Percentiles rank a stretch among this genome's conserved stretches.
These are phyloP conservation scores for Sminthurides aquaticus DNA, from an alignment of 2,888 invertebrate genomes.

Conservation along the genomic window DNA sequence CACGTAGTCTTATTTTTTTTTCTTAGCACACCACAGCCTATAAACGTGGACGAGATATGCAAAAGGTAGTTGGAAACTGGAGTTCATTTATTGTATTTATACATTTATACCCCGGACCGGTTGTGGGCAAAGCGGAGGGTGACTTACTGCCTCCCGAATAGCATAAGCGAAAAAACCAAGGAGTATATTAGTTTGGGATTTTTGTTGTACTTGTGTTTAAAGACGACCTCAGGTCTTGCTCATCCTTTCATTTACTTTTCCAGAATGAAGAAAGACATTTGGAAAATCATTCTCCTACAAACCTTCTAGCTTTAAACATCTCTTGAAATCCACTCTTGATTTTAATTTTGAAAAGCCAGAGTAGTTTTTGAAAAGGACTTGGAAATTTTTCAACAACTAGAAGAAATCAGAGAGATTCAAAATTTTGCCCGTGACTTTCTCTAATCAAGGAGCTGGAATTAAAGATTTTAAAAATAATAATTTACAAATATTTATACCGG, in stretches of 20 bases:
- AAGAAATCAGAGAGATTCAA: too few relatives aligned
- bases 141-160: not conserved
- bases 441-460: too few relatives aligned
- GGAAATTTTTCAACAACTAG: too few relatives aligned
- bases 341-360: too few relatives aligned
- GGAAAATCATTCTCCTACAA: not conserved
- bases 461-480: too few relatives aligned
- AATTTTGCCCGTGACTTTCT: too few relatives aligned
- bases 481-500: too few relatives aligned
- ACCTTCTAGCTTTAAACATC: not conserved
- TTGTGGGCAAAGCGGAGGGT: constrained; percentile 26
- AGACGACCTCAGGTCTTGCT: too few relatives aligned
- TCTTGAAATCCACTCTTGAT: not conserved
- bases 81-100: constrained; percentile 44
- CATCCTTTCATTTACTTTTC: not conserved
- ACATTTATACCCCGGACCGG: constrained; percentile 39
- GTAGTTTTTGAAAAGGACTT: too few relatives aligned
- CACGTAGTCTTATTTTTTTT: constrained; percentile 4
- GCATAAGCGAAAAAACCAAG: too few relatives aligned
- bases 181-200: too few relatives aligned
- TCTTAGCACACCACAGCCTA: constrained; percentile 10
- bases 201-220: too few relatives aligned
- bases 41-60: constrained; percentile 31
- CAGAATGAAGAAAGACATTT: not conserved
- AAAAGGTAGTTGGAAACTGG: constrained; percentile 39